These are phyloP conservation scores for Staurois parvus DNA, from an alignment of 2,797 vertebrate species.

Conservation along the genomic window DNA sequence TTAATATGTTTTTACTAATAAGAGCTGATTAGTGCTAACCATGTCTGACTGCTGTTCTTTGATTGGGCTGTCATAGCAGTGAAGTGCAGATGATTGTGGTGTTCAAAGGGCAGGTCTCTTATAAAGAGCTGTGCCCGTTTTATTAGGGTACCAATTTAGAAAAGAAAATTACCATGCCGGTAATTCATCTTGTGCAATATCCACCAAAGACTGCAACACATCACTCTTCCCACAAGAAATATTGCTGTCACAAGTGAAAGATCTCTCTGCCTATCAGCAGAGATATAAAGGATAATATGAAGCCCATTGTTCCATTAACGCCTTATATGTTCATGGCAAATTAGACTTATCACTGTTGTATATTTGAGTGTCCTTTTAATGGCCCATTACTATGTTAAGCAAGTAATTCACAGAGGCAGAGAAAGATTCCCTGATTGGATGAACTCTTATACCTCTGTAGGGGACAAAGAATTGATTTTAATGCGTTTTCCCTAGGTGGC, in stretches of 20 bases:
- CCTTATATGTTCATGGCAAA: constrained; percentile 53
- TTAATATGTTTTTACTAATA: not conserved
- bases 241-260: constrained; percentile 40
- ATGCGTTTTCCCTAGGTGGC: not conserved
- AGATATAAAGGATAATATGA: constrained; percentile 50
- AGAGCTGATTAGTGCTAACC: not conserved
- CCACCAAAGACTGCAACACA: constrained; percentile 26
- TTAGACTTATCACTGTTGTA: constrained; percentile 48
- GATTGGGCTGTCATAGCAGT: not conserved
- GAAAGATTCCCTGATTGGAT: not conserved
- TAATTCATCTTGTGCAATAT: constrained; percentile 28
- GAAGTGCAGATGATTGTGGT: not conserved
- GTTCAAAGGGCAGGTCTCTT: not conserved
- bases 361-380: constrained; percentile 54
- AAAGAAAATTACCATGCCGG: not conserved
- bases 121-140: not conserved
- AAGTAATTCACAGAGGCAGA: constrained; percentile 34
- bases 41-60: constrained; percentile 23
- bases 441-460: constrained; percentile 13
- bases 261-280: constrained; percentile 25
- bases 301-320: constrained; percentile 47
- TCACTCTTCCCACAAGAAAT: constrained; percentile 8
- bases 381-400: constrained; percentile 40
- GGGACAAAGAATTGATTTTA: constrained; percentile 8
- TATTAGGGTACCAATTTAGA: constrained; percentile 33